Base-by-base conservation (phyloP, 2,113 vertebrate species). In the Guaruba guarouba region DNA sequence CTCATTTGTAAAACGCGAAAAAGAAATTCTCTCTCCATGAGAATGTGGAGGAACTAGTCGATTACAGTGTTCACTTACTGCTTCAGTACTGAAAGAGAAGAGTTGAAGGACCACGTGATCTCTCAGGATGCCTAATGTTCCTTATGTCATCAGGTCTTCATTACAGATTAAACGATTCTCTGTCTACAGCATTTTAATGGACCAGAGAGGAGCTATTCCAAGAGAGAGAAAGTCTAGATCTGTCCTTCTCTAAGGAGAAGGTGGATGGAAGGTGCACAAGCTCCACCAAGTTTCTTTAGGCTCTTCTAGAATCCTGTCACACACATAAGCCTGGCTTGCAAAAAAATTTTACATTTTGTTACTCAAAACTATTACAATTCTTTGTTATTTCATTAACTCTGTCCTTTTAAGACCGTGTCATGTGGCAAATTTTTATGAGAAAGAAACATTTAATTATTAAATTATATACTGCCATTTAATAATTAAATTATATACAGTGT, bases 91-190 rank as follows among this genome's bases (percentile, higher is more conserved):
- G 22, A 62, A 76, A 51, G 67, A 66, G 39, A 68, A 37, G 23
- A 55, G 27, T 10, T 77, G 35, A 86, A 92, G 43, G 80, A 54
- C 13, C 4, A 0, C 8, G 16, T 64, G 33, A 16, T 79, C 63
- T 73, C 33, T 41, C 0, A 0, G 52, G 80, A 44, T 66, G 39
- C 43, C 6, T 75, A 3, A 7, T 35, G 7, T 59, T 88, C 68
- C 62, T 74, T 31, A 22, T 25, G 27, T 78, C 37, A 55, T 69
- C 33, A 82, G 24, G 43, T 66, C 19, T 75, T 88, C 75, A 22
- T 44, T 80, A 28, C 29, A 27, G 14, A 33, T 54, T 17, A 23
- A 44, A 28, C 48, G 5, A 41, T 86, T 85, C 69, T 83, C 18
- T 88, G 18, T 71, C 37, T 22, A 41, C 71, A 57, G 39, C 7